Base-by-base conservation (phyloP, 1,140 invertebrate genomes). In the Drosophila biarmipes region DNA sequence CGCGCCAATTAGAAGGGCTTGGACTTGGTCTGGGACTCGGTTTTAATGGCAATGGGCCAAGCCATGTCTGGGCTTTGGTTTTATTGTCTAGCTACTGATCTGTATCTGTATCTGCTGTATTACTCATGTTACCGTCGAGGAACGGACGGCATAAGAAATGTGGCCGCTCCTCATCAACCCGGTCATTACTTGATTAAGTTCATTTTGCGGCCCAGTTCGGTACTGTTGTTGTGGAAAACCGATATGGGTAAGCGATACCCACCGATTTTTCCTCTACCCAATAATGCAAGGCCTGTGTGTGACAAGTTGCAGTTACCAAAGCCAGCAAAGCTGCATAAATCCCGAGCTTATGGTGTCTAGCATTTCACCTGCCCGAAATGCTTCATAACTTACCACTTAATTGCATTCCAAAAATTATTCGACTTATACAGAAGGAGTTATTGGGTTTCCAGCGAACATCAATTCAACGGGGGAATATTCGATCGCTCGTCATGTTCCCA, bases 131-230 rank as follows among this genome's bases (percentile, higher is more conserved):
- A 87, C 82, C 73, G 49, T 37, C 48, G 48, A 38, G 24, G 63
- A 52, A 46, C 45, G 52, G 40, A 7, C 40, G 29, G 29, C 56
- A 62, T 29, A 84, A 81, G 73, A 87, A 87, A 81, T 89, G 84
- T 66, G 79, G 67, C 63, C 55, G 77, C 56, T 72, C 54, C 81
- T 76, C 78, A 86, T 86, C 82, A 79, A 77, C 52, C 72, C 43
- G 79, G 84, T 87, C 84, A 87, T 87, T 89, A 87, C 79, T 79
- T 84, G 84, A 87, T 89, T 73, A 87, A 89, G 84, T 89, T 87
- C 84, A 87, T 84, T 86, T 87, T 62, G 75, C 77, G 54, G 78
- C 72, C 63, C 78, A 73, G 66, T 62, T 64, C 49, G 62, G 58
- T 43, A 53, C 49, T 58, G 73, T 1, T 61, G 73, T 4, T 57